These are phyloP conservation scores for Trypoxylon attenuatum DNA, from an alignment of 2,888 invertebrate genomes.

Conservation along the genomic window DNA sequence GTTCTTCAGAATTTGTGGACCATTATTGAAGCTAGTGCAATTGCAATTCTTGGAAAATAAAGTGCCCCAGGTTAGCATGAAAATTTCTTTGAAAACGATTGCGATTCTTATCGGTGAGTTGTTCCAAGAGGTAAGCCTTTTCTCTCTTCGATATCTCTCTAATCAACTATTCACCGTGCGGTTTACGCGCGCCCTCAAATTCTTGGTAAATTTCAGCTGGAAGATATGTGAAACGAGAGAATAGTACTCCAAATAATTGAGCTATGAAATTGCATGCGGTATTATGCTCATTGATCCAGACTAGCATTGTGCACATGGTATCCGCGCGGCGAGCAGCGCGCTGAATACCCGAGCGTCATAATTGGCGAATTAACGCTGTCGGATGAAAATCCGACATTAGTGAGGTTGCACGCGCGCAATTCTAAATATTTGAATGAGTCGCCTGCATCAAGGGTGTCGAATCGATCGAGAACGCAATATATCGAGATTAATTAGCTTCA, in stretches of 20 bases:
- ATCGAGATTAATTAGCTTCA: conserved; percentile 47
- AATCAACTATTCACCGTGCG: too few relatives aligned
- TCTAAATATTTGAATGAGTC: conserved; percentile 48
- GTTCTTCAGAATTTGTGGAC: too few relatives aligned
- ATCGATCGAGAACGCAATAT: conserved; percentile 39
- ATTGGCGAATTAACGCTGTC: background rate
- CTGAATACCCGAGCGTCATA: conserved; percentile 13
- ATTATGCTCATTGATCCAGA: conserved; percentile 26
- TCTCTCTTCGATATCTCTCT: background rate
- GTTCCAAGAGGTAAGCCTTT: background rate
- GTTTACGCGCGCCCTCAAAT: too few relatives aligned
- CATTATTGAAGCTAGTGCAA: too few relatives aligned
- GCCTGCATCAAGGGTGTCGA: conserved; percentile 27
- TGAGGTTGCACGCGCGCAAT: conserved; percentile 6
- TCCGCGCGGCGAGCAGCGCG: too few relatives aligned
- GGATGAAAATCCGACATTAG: background rate
- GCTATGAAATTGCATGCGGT: background rate
- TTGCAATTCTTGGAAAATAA: conserved; percentile 16
- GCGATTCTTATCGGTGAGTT: conserved; percentile 6
- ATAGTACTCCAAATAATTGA: too few relatives aligned
- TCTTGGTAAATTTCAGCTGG: too few relatives aligned
- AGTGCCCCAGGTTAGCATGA: conserved; percentile 10
- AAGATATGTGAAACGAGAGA: too few relatives aligned
- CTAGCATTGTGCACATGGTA: conserved; percentile 19
- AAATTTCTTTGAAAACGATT: conserved; percentile 14